Conservation (phyloP, 2,113 vertebrate genomes). For the Stigmatopora argus region DNA sequence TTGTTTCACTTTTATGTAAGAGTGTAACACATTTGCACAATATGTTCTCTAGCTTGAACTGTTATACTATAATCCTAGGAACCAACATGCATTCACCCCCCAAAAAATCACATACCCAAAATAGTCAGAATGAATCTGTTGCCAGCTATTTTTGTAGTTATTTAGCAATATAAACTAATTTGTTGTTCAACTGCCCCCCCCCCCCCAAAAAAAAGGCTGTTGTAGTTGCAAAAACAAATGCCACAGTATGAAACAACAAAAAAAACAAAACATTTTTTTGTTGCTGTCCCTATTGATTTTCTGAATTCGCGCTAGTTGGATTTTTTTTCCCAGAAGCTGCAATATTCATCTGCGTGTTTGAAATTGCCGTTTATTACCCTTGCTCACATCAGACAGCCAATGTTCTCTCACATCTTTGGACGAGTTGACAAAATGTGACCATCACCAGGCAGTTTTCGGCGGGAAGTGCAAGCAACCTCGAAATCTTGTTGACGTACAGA, state of each 20-base stretch:
- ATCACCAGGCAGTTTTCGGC: constrained; percentile 30
- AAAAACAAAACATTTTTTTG: background rate
- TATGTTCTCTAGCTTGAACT: background rate
- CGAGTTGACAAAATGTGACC: constrained; percentile 8
- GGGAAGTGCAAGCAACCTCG: constrained; percentile 38
- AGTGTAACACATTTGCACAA: background rate
- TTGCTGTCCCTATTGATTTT: background rate
- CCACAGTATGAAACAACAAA: background rate
- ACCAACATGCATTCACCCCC: background rate
- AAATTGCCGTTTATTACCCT: background rate
- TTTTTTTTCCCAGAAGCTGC: background rate
- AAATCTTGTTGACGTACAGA: constrained; percentile 46
- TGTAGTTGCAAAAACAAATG: too few relatives aligned
- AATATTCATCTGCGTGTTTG: background rate
- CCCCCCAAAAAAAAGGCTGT: too few relatives aligned
- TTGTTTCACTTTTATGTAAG: background rate
- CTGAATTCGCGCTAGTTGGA: background rate
- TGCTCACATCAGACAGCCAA: constrained; percentile 14
- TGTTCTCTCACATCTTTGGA: constrained; percentile 26
- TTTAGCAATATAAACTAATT: too few relatives aligned
- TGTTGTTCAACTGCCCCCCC: too few relatives aligned
- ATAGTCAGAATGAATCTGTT: too few relatives aligned
- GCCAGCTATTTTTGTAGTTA: too few relatives aligned
- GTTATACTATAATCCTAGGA: background rate
- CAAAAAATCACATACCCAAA: too few relatives aligned